Base-by-base conservation (phyloP, 2,113 vertebrate species). In the Sphaerodactylus townsendi region DNA sequence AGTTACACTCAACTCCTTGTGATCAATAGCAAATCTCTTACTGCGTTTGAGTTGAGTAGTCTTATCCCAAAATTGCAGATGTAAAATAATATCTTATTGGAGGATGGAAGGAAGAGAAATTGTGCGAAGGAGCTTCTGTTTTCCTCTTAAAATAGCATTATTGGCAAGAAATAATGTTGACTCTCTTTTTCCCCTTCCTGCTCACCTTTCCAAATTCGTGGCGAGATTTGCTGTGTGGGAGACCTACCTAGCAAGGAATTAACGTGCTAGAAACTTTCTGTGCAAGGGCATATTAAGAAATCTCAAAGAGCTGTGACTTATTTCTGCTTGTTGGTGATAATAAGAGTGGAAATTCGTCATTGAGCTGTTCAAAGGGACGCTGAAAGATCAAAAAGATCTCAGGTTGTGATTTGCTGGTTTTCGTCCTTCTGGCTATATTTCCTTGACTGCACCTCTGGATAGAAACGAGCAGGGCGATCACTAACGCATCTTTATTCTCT, bases 261-360 rank as follows among this genome's bases (percentile, higher is more conserved):
- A 81, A 10, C 77, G 37, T 80, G 89, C 85, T 83, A 48, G 83
- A 91, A 93, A 92, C 86, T 91, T 93, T 91, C 71, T 89, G 93
- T 89, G 86, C 87, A 89, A 25, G 35, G 41, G 25, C 82, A 48
- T 41, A 88, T 87, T 88, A 93, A 91, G 88, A 92, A 85, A 91
- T 85, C 87, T 87, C 65, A 19, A 79, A 88, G 90, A 91, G 85
- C 91, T 88, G 82, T 90, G 88, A 87, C 91, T 93, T 90, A 90
- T 93, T 93, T 88, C 92, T 93, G 93, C 88, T 92, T 89, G 92
- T 87, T 93, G 89, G 91, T 89, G 94, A 92, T 93, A 90, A 92
- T 91, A 93, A 74, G 87, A 77, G 82, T 70, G 86, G 90, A 91
- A 90, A 92, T 92, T 94, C 77, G 87, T 89, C 86, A 82, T 86